phyloP scores from a whole-genome alignment of 2,113 vertebrate genomes.

The Cranoglanis bouderius region DNA sequence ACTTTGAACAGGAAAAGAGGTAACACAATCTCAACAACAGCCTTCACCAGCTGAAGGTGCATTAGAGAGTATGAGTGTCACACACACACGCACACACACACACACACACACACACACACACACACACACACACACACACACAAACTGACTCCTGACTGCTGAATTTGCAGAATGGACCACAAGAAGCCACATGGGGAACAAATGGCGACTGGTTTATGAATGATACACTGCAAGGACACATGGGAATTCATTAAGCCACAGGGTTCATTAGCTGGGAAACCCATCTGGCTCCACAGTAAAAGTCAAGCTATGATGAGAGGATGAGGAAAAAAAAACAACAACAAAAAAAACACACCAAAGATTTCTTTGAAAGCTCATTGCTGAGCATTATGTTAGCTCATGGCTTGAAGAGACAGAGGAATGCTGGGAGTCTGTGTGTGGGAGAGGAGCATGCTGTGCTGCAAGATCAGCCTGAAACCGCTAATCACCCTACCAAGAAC shows the following conservation, averaged over 20 bases:
- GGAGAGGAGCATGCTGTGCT: slow-evolving; percentile 17
- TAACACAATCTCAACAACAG: slow-evolving; percentile 40
- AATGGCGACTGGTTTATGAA: background rate
- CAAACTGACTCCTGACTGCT: background rate
- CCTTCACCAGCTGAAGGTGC: slow-evolving; percentile 15
- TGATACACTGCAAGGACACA: background rate
- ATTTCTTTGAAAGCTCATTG: slow-evolving; percentile 12
- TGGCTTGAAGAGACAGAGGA: slow-evolving; percentile 18
- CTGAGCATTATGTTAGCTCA: slow-evolving; percentile 18
- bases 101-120: background rate
- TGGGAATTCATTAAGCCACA: slow-evolving; percentile 7
- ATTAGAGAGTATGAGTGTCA: background rate
- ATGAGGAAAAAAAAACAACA: background rate
- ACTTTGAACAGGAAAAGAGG: slow-evolving; percentile 35
- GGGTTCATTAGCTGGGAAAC: slow-evolving; percentile 4
- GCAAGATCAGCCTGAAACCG: slow-evolving; percentile 27
- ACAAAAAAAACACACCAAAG: background rate
- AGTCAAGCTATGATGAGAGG: background rate
- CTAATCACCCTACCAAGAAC: slow-evolving; percentile 26
- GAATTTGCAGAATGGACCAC: background rate
- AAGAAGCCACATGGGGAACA: background rate
- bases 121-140: background rate
- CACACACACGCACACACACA: too few relatives aligned
- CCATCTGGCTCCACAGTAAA: slow-evolving; percentile 10
- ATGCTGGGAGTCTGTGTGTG: slow-evolving; percentile 24